Conservation (phyloP, 92 coral and sea anemone species). For the Virgularia gustaviana region DNA sequence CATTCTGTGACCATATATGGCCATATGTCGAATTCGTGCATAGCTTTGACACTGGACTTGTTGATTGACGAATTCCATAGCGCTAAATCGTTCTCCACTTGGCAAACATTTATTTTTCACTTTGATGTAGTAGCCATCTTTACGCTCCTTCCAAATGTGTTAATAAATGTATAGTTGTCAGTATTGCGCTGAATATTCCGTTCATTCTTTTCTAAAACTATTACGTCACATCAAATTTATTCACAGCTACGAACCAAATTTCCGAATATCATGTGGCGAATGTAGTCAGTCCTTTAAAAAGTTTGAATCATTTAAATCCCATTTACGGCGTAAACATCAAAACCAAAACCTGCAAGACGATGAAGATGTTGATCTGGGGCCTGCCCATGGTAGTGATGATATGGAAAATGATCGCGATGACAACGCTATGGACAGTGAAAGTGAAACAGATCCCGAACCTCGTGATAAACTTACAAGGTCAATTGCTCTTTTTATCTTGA, state of each 20-base stretch:
- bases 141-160: not conserved
- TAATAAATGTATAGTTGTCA: constrained; percentile 38
- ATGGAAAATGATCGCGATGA: constrained; percentile 14
- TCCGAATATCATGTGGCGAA: constrained; percentile 19
- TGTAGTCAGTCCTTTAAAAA: constrained; percentile 21
- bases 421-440: not conserved
- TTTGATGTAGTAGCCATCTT: no score
- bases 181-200: constrained; percentile 16
- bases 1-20: no score
- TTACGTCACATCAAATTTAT: constrained; percentile 30
- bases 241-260: constrained; percentile 17
- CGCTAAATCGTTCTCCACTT: no score
- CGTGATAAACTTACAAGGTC: constrained; percentile 46
- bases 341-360: not conserved
- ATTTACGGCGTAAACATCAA: not conserved
- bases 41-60: no score
- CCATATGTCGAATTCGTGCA: no score
- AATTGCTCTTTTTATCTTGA: constrained; percentile 58
- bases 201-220: constrained; percentile 25
- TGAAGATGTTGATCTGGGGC: not conserved
- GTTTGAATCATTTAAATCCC: constrained; percentile 2
- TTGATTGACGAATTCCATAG: no score
- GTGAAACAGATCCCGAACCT: constrained; percentile 36
- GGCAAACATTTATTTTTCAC: no score
- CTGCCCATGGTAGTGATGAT: not conserved